Evolutionary conservation across 2,888 invertebrate species (phyloP), one percentile per base, ranked within the genome.

Genomic region (Homarus gammarus): DNA sequence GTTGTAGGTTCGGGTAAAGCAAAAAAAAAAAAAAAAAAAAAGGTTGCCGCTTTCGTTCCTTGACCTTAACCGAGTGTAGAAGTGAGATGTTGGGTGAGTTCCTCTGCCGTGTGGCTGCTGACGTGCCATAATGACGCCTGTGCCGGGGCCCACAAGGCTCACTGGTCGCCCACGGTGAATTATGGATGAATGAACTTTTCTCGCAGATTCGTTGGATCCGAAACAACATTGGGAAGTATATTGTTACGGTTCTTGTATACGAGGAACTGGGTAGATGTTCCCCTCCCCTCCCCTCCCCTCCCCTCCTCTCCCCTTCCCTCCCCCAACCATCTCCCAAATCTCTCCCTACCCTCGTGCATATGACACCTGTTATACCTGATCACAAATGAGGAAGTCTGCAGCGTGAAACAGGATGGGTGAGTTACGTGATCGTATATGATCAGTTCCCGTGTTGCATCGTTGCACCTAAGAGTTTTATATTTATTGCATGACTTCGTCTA

Each of bases 161-260:
- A 38, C 18, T 72, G 36, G 33, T 36, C 72, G 36, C 18, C 15
- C 38, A 12, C 5, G 36, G 36, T 36, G 38, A 38, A 38, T 15
- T 38, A 38, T 72, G 72, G 72, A 72, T 72, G 72, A 72, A 72
- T 72, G 72, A 72, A 72, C 72, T 72, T 36, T 72, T 36, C 72
- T 36, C 6, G 15, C 15, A 44, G 44, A 44, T 44, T 44, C 18
- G 15, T 18, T 18, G 56, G 56, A 18, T 56, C 56, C 56, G 56
- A 56, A 56, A 56, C 56, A 18, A 18, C 56, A 56, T 2, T 44
- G 15, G 56, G 10, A 18, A 56, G 18, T 56, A 18, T 56, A 56
- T 18, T 18, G 18, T 8, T 8, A 56, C 18, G 56, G 56, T 56
- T 44, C 44, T 12, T n/a, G n/a, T n/a, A n/a, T n/a, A n/a, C n/a